phyloP scores from a whole-genome alignment of 2,888 invertebrate genomes.

The Lymantria dispar region DNA sequence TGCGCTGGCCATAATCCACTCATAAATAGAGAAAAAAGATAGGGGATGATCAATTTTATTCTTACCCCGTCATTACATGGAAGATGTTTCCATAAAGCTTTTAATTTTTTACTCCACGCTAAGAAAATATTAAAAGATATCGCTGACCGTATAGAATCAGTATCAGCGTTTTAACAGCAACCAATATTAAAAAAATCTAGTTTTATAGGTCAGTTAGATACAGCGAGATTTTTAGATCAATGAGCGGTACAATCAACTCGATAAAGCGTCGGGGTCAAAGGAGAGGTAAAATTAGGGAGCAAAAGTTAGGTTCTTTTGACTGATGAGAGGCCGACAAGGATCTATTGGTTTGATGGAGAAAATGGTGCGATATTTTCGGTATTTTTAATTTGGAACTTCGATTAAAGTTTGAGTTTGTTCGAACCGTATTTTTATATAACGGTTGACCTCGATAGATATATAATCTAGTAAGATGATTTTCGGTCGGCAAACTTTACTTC shows the following conservation, averaged over 20 bases:
- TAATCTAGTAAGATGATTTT: neutral
- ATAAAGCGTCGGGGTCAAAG: constrained; percentile 10
- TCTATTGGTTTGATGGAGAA: neutral
- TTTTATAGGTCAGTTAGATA: neutral
- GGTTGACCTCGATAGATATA: neutral
- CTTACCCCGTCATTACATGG: too few relatives aligned
- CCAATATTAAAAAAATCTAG: too few relatives aligned
- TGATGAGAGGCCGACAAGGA: neutral
- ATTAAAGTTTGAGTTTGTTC: neutral
- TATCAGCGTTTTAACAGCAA: too few relatives aligned
- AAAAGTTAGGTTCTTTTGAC: neutral
- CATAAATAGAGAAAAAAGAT: too few relatives aligned
- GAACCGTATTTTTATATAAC: neutral
- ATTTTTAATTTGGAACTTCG: neutral
- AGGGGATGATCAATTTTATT: too few relatives aligned
- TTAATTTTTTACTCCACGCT: too few relatives aligned
- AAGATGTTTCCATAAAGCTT: too few relatives aligned
- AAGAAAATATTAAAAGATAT: too few relatives aligned
- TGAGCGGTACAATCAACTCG: neutral
- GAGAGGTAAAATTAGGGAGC: neutral
- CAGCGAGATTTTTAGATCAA: neutral
- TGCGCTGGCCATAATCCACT: too few relatives aligned
- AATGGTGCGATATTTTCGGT: neutral
- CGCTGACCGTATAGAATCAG: too few relatives aligned
- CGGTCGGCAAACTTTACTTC: too few relatives aligned